phyloP scores from a whole-genome alignment of 2,113 vertebrate species.

The Galbula dea region DNA sequence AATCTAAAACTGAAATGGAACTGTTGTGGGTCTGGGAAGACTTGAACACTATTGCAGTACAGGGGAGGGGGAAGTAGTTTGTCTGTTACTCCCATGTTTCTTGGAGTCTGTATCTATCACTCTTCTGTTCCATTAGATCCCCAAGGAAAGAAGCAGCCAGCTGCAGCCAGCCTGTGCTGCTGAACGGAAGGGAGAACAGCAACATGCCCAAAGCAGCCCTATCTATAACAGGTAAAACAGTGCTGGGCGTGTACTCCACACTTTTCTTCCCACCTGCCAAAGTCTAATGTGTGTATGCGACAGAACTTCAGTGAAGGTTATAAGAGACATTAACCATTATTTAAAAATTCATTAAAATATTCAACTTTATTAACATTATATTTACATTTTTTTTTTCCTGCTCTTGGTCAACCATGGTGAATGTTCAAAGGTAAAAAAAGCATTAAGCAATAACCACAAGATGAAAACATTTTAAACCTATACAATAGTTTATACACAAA shows the following conservation, averaged over 20 bases:
- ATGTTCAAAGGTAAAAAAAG: constrained; percentile 77
- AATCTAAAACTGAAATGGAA: rapidly evolving
- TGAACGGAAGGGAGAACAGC: neutral
- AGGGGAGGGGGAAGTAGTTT: neutral
- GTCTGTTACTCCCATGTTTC: rapidly evolving
- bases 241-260: neutral
- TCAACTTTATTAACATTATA: constrained; percentile 84
- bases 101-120: rapidly evolving
- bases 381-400: constrained; percentile 74
- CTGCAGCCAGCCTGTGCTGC: neutral
- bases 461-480: constrained; percentile 82
- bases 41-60: rapidly evolving
- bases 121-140: rapidly evolving
- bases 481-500: constrained; percentile 82
- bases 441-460: constrained; percentile 82
- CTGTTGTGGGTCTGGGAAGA: rapidly evolving
- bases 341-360: constrained; percentile 85
- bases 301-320: neutral
- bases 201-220: neutral
- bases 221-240: rapidly evolving
- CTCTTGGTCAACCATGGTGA: constrained; percentile 74
- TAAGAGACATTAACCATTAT: neutral
- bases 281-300: neutral
- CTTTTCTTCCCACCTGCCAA: neutral
- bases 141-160: neutral